A percentile compares a stretch with the other conserved stretches of the same genome.
These are phyloP conservation scores for Pristis pectinata DNA, from an alignment of 2,797 vertebrate genomes.

Conservation along the genomic window DNA sequence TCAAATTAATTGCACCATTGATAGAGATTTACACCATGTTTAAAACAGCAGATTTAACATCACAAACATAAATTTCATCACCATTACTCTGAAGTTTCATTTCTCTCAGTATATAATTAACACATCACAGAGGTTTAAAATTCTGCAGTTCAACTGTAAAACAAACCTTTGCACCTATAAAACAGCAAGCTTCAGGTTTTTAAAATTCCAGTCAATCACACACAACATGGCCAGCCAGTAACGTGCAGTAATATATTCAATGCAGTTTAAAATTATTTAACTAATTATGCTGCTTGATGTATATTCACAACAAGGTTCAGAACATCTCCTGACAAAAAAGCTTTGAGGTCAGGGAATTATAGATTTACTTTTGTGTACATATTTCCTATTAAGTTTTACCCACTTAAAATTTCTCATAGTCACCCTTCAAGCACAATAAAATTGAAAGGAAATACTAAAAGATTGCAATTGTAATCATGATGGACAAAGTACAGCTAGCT, in stretches of 20 bases:
- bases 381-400: not conserved
- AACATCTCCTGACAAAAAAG: not conserved
- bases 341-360: not conserved
- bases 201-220: not conserved
- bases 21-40: not conserved
- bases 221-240: not conserved
- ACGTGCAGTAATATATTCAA: not conserved
- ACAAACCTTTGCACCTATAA: not conserved
- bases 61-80: not conserved
- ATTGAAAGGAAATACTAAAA: not conserved
- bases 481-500: not conserved
- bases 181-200: slow-evolving; percentile 9
- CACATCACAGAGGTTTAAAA: not conserved
- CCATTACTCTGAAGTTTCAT: not conserved
- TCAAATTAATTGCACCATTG: not conserved
- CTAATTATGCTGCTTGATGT: not conserved
- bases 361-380: not conserved
- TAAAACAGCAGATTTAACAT: not conserved
- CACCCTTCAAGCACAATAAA: not conserved
- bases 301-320: not conserved
- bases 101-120: not conserved
- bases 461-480: not conserved
- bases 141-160: not conserved
- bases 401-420: not conserved
- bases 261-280: not conserved